Evolutionary conservation across 2,888 invertebrate genomes (phyloP), one percentile per base, ranked within the genome.

Genomic region (Noctua janthina): DNA sequence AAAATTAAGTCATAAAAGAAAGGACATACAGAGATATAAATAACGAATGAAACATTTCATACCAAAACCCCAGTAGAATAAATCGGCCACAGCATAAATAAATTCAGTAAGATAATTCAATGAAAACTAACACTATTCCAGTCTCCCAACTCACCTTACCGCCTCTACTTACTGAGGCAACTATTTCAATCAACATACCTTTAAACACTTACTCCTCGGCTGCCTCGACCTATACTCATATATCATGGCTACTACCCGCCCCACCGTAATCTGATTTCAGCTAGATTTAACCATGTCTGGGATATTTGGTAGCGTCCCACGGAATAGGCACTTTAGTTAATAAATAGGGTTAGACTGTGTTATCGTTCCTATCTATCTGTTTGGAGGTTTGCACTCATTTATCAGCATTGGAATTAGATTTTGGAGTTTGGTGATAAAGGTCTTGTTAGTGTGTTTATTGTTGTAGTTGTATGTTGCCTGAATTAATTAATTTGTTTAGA

Each of bases 221-320:
- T 56, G 49, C 79, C 70, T 67, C 29, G 23, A n/a, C 35, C 68
- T 68, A 66, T 79, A 74, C 51, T 15, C 74, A 66, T 76, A 77
- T 70, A 73, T 59, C 69, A 74, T 67, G 81, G 74, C 69, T 56
- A 46, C 51, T 46, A 62, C 11, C 70, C 68, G 59, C 64, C 79
- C 76, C 76, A 75, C 70, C 54, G 59, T 89, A 88, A 88, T 88
- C 76, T 73, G 71, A 86, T 88, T 89, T 79, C 59, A 35, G 78
- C 78, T 78, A 84, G 84, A 88, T 82, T 86, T 86, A 88, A 86
- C 88, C 84, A 81, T 43, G 67, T 79, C 76, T 75, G 70, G 73
- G 70, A 74, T 76, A 82, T 84, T 81, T 75, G 86, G 79, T 72
- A 76, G 77, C 77, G 67, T 70, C 64, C 67, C 51, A 69, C 74